phyloP scores from a whole-genome alignment of 1,140 invertebrate species.

The Tenebrio molitor region DNA sequence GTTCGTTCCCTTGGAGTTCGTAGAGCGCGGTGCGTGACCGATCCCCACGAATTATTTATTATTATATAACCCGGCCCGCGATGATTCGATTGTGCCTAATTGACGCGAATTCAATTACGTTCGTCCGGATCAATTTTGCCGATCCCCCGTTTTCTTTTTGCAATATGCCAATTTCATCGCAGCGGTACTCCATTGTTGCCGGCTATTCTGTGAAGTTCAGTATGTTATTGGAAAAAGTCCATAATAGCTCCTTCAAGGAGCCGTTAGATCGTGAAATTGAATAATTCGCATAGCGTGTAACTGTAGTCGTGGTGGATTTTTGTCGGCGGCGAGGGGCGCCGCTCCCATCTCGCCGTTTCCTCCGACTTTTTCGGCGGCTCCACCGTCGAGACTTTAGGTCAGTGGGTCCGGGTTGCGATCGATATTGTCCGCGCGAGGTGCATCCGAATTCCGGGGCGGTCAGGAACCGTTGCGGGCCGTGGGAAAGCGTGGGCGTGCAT shows the following conservation, averaged over 20 bases:
- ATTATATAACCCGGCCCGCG: too few species aligned
- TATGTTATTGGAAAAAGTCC: constrained; percentile 37
- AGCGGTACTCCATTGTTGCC: constrained; percentile 33
- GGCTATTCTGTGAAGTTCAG: constrained; percentile 36
- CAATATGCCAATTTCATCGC: constrained; percentile 26
- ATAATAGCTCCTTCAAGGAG: constrained; percentile 42
- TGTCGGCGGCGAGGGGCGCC: background rate
- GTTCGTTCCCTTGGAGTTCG: too few species aligned
- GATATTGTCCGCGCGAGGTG: constrained; percentile 9
- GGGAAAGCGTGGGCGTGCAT: constrained; percentile 50
- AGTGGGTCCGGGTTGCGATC: constrained; percentile 23
- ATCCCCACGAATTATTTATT: too few species aligned
- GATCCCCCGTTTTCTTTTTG: constrained; percentile 12
- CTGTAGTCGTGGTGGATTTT: constrained; percentile 34
- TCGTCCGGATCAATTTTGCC: constrained; percentile 6
- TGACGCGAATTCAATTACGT: constrained; percentile 35
- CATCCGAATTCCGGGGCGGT: constrained; percentile 28
- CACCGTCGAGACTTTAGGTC: constrained; percentile 5
- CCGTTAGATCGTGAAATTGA: constrained; percentile 46
- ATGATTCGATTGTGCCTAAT: constrained; percentile 27
- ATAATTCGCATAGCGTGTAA: constrained; percentile 42
- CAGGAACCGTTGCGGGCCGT: constrained; percentile 41
- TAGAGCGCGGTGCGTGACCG: too few species aligned
- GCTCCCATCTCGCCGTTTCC: constrained; percentile 7
- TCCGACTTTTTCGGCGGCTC: constrained; percentile 3